Percentiles rank a stretch among this genome's conserved stretches.
Evolutionary conservation across 2,113 vertebrate genomes (phyloP).

Genomic region (Ascaphus truei): DNA sequence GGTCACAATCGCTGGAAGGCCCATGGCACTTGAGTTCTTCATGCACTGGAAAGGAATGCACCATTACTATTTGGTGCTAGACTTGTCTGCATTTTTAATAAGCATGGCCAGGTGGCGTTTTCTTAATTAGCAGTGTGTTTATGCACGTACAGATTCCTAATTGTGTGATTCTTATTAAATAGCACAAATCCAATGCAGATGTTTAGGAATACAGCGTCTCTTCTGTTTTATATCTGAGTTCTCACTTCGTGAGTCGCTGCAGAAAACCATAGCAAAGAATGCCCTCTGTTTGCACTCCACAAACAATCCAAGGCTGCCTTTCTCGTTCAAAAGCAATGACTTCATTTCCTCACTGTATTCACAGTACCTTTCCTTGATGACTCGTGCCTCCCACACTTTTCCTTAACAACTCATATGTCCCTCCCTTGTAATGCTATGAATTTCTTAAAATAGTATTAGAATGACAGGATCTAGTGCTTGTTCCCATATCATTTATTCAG

Average conservation of each 20-base stretch:
- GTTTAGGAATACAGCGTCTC: neutral
- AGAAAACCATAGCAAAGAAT: neutral
- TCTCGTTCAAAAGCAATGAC: conserved; percentile 23
- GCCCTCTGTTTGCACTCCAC: conserved; percentile 22
- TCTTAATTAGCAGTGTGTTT: too few species aligned
- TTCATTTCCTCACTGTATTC: conserved; percentile 36
- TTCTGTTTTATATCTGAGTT: conserved; percentile 1
- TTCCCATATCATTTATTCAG: conserved; percentile 20
- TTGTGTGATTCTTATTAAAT: neutral
- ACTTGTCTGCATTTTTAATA: too few species aligned
- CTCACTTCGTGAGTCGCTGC: neutral
- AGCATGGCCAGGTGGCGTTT: too few species aligned
- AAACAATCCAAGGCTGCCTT: conserved; percentile 3
- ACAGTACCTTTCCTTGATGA: conserved; percentile 34
- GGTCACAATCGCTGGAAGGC: too few species aligned
- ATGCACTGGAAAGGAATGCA: too few species aligned
- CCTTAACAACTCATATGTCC: conserved; percentile 35
- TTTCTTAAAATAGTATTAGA: conserved; percentile 35
- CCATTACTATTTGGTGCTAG: too few species aligned
- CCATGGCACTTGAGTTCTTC: too few species aligned
- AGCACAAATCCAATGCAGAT: neutral
- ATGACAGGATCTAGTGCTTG: conserved; percentile 23
- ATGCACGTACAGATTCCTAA: too few species aligned
- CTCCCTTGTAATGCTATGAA: conserved; percentile 5
- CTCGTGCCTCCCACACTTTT: conserved; percentile 38